Base-by-base conservation (phyloP, 2,888 invertebrate species). In the Euphydryas editha region DNA sequence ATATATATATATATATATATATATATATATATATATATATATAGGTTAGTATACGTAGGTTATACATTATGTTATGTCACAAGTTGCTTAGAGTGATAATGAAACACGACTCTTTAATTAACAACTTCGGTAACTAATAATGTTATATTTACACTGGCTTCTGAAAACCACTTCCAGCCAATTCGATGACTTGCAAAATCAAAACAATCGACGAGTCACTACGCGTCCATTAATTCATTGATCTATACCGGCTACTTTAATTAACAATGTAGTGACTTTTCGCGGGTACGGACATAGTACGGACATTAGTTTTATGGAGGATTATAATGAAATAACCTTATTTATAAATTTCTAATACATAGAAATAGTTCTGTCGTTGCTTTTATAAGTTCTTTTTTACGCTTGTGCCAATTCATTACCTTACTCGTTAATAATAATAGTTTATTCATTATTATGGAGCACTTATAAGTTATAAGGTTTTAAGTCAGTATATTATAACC, bases 151-250 rank as follows among this genome's bases (percentile, higher is more conserved):
- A 57, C 59, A 58, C 44, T 64, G 47, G 60, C 56, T 44, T 67
- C 54, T 57, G 51, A 44, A 58, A 68, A 62, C 54, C 67, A 69
- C 65, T 67, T 65, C 67, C 57, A 67, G 56, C 70, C 59, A 61
- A 70, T 70, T 62, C 63, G 49, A 59, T 74, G 74, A 74, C 73
- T 74, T 60, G 70, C 73, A 57, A 64, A 68, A 59, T 72, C 67
- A 68, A 49, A 59, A 42, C 68, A 73, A 76, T 66, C 70, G 60
- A 75, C 78, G 68, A 79, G 76, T 79, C 80, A 81, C 71, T 77
- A 72, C 82, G 75, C 77, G 78, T 87, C 85, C 85, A 85, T 79
- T 80, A 74, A 73, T 83, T 81, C 77, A 69, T 79, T 79, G 72
- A 78, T 83, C 76, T 77, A 76, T 74, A 75, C 58, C 67, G 54